A percentile compares a stretch with the other conserved stretches of the same genome.
Evolutionary conservation across 2,888 invertebrate species (phyloP).

Genomic region (Nymphalis urticae): DNA sequence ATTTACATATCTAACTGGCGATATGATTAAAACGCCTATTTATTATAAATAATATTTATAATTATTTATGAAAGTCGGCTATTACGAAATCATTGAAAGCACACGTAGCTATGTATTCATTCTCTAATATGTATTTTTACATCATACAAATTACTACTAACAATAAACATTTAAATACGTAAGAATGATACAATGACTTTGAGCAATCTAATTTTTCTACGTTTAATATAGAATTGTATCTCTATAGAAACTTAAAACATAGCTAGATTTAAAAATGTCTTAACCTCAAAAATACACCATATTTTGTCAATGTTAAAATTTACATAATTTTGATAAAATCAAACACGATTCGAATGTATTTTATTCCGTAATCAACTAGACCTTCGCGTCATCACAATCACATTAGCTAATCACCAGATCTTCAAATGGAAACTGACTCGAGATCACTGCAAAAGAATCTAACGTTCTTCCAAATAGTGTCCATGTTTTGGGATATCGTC

Average conservation of each 20-base stretch:
- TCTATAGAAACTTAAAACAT: neutral
- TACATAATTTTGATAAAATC: neutral
- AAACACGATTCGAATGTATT: neutral
- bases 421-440: neutral
- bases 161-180: neutral
- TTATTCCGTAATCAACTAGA: neutral
- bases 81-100: neutral
- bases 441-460: neutral
- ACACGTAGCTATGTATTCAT: too few relatives aligned
- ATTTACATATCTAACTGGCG: neutral
- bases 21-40: slow-evolving; percentile 9
- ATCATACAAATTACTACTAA: too few relatives aligned
- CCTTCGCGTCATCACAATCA: neutral
- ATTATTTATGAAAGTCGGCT: slow-evolving; percentile 16
- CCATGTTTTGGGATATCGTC: neutral
- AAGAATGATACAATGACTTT: neutral
- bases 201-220: slow-evolving; percentile 5
- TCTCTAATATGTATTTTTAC: too few relatives aligned
- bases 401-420: neutral
- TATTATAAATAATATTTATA: slow-evolving; percentile 11
- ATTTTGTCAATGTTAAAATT: neutral
- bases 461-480: neutral
- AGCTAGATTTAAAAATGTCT: neutral
- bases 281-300: neutral
- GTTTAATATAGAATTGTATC: neutral